phyloP scores from a whole-genome alignment of 2,797 vertebrate genomes.

The Gadopsis bispinosus region DNA sequence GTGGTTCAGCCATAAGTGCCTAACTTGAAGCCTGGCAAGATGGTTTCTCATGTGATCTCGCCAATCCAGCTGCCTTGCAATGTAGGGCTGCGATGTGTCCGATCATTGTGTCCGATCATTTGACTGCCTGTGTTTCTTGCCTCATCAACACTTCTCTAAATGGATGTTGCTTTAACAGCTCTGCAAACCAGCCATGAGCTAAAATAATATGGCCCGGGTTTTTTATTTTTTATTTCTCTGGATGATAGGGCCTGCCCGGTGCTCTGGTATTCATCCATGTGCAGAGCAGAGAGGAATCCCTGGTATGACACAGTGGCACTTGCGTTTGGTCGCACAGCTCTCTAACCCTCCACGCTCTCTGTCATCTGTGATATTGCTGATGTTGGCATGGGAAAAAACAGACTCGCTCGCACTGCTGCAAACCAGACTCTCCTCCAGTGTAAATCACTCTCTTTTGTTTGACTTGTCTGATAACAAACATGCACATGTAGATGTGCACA shows the following conservation, averaged over 20 bases:
- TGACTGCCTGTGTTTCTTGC: neutral
- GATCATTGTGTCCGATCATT: neutral
- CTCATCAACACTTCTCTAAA: neutral
- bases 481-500: constrained; percentile 19
- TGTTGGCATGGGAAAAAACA: constrained; percentile 55
- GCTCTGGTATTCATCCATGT: constrained; percentile 60
- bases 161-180: neutral
- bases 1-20: no score
- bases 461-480: constrained; percentile 52
- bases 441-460: constrained; percentile 56
- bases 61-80: no score
- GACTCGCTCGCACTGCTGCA: constrained; percentile 8
- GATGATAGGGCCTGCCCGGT: constrained; percentile 72
- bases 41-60: no score
- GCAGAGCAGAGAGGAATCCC: constrained; percentile 59
- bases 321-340: constrained; percentile 37
- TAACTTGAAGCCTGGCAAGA: no score
- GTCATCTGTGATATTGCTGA: constrained; percentile 61
- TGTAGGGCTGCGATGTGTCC: no score
- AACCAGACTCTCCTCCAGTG: constrained; percentile 42
- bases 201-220: neutral
- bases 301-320: constrained; percentile 60
- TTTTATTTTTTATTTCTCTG: constrained; percentile 35
- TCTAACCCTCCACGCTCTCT: constrained; percentile 38
- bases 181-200: constrained; percentile 3